Evolutionary conservation across 2,113 vertebrate genomes (phyloP).

Genomic region (Piaya cayana): DNA sequence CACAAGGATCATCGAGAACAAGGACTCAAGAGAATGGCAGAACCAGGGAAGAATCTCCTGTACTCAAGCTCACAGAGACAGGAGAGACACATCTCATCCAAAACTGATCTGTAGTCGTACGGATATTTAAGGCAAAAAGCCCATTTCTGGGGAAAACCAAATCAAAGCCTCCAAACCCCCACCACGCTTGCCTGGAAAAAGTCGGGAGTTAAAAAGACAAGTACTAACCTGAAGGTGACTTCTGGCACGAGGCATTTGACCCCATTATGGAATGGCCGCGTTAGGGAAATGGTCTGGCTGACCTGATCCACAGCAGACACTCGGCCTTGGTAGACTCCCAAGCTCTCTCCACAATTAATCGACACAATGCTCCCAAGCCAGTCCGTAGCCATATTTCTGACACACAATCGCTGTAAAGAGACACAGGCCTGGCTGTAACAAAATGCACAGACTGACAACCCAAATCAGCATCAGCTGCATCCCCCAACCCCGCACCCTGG

Average conservation of each 20-base stretch:
- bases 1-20: too few species aligned
- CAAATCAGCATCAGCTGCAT: neutral
- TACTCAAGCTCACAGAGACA: neutral
- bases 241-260: slow-evolving; percentile 96
- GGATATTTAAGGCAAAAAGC: neutral
- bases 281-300: slow-evolving; percentile 95
- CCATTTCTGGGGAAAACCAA: neutral
- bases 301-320: slow-evolving; percentile 94
- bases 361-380: slow-evolving; percentile 97
- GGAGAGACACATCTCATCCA: neutral
- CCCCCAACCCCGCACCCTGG: neutral
- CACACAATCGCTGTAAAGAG: neutral
- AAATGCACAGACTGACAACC: neutral
- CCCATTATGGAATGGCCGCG: slow-evolving; percentile 94
- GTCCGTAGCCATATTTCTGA: slow-evolving; percentile 85
- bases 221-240: slow-evolving; percentile 94
- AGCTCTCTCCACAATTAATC: slow-evolving; percentile 91
- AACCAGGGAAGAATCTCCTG: neutral
- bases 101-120: fast-evolving
- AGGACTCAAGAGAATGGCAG: neutral
- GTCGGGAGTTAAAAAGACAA: neutral
- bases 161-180: neutral
- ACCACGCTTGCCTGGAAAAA: neutral
- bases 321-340: slow-evolving; percentile 95
- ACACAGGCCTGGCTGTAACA: neutral